phyloP scores from a whole-genome alignment of 2,888 invertebrate species.

The Biston stratarius region DNA sequence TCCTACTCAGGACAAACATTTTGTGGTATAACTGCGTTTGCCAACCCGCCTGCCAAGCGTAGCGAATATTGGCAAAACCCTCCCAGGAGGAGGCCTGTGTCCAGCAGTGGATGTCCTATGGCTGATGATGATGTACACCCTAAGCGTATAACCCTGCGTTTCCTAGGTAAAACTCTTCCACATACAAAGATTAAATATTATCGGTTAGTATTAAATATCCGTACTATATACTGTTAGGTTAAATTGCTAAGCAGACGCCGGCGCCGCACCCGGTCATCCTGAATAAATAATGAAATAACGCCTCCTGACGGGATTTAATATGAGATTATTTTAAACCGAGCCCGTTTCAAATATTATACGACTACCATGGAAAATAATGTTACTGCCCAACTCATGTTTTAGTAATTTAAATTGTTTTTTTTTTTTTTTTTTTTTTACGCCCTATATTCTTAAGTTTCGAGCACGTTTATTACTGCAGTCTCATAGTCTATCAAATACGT shows the following conservation, averaged over 20 bases:
- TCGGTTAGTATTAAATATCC: slow-evolving; percentile 20
- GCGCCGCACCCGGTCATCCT: slow-evolving; percentile 38
- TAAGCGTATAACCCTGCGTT: not conserved
- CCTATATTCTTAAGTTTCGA: too few relatives aligned
- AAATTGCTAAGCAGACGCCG: slow-evolving; percentile 6
- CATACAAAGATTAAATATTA: slow-evolving; percentile 23
- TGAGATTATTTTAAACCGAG: slow-evolving; percentile 55
- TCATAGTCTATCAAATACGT: too few relatives aligned
- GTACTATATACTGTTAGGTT: slow-evolving; percentile 6
- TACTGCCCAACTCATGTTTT: not conserved
- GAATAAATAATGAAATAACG: slow-evolving; percentile 64
- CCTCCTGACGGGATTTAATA: slow-evolving; percentile 62
- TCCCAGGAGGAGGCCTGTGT: too few relatives aligned
- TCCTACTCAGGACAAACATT: too few relatives aligned
- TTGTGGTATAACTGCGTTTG: too few relatives aligned
- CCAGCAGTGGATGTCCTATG: too few relatives aligned
- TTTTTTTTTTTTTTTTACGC: not conserved
- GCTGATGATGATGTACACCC: too few relatives aligned
- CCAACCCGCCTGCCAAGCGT: too few relatives aligned
- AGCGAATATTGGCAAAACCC: too few relatives aligned
- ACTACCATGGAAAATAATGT: not conserved
- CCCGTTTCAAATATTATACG: slow-evolving; percentile 15
- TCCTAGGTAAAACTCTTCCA: slow-evolving; percentile 2
- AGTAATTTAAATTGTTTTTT: not conserved
- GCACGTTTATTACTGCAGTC: too few relatives aligned